phyloP scores from a whole-genome alignment of 2,113 vertebrate species.

The Phylloscopus trochilus region DNA sequence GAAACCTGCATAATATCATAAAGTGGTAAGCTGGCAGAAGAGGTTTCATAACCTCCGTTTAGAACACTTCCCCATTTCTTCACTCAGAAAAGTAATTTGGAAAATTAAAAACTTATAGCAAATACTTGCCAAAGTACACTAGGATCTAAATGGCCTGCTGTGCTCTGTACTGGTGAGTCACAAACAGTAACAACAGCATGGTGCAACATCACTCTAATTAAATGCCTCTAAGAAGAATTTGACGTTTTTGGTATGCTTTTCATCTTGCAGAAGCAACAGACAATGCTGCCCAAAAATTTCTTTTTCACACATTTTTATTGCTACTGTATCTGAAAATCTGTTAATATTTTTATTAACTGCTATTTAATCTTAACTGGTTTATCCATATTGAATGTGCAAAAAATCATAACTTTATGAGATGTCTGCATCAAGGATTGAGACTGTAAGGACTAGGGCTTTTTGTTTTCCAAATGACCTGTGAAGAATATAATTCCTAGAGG shows the following conservation, averaged over 20 bases:
- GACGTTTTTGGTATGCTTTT: neutral
- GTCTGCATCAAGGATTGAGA: neutral
- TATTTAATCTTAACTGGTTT: conserved; percentile 11
- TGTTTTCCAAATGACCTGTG: neutral
- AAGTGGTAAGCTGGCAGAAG: neutral
- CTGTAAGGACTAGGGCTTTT: neutral
- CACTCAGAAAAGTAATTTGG: neutral
- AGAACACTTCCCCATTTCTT: neutral
- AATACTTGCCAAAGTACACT: neutral
- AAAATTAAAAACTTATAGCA: neutral
- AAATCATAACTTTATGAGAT: neutral
- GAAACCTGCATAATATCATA: neutral
- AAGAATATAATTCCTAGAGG: neutral
- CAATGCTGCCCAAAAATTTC: neutral
- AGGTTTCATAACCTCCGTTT: neutral
- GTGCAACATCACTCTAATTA: neutral
- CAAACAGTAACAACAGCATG: neutral
- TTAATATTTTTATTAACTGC: conserved; percentile 16
- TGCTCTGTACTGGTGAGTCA: neutral
- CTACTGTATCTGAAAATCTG: neutral
- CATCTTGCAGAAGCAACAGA: neutral
- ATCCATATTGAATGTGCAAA: neutral
- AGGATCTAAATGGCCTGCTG: neutral
- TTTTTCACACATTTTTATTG: neutral
- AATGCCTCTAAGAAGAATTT: neutral